Evolutionary conservation across 2,797 vertebrate species (phyloP).

Genomic region (Cetoscarus ocellatus): DNA sequence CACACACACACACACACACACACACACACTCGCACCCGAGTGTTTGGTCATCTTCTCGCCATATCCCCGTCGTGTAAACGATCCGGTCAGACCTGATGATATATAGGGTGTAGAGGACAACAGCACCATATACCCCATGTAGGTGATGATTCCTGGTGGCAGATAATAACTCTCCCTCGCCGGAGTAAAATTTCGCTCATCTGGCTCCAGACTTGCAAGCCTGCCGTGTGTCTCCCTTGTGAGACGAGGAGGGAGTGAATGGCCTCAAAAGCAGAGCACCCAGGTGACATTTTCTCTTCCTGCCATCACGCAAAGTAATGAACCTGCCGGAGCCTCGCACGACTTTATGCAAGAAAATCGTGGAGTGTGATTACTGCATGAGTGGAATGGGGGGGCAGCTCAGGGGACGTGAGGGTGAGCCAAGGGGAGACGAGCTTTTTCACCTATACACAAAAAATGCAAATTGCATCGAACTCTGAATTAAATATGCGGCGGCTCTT

Average conservation of each 20-base stretch:
- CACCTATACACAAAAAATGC: constrained; percentile 33
- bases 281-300: constrained; percentile 52
- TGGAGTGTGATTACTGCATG: constrained; percentile 53
- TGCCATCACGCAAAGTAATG: constrained; percentile 57
- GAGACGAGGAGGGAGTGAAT: constrained; percentile 39
- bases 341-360: constrained; percentile 55
- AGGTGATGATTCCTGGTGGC: constrained; percentile 51
- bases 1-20: constrained; percentile 26
- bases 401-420: constrained; percentile 30
- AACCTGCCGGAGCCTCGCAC: constrained; percentile 38
- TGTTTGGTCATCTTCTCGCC: constrained; percentile 57
- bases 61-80: constrained; percentile 63
- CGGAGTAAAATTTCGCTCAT: constrained; percentile 56
- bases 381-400: constrained; percentile 31
- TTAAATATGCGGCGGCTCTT: constrained; percentile 83
- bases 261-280: constrained; percentile 34
- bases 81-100: constrained; percentile 58
- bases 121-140: constrained; percentile 24
- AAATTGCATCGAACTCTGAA: constrained; percentile 76
- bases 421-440: constrained; percentile 48
- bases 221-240: constrained; percentile 37
- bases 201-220: constrained; percentile 54
- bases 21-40: constrained; percentile 20
- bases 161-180: constrained; percentile 60
- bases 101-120: constrained; percentile 56